These are phyloP conservation scores for Pithys albifrons DNA, from an alignment of 2,113 vertebrate genomes.

Conservation along the genomic window DNA sequence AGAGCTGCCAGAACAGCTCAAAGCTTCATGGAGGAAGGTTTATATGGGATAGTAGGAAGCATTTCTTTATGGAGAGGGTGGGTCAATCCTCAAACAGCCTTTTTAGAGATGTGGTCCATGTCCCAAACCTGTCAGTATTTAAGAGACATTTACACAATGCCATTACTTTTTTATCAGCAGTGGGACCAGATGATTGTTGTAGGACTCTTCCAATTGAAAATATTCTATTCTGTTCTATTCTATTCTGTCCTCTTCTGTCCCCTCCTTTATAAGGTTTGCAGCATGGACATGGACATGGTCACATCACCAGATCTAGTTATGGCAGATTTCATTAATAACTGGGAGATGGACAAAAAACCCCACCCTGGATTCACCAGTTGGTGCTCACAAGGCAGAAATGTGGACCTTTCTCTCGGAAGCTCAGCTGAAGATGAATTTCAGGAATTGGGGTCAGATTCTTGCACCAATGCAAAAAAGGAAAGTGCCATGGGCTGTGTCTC, in stretches of 20 bases:
- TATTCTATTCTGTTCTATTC: not conserved
- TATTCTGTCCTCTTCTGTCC: not conserved
- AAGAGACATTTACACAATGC: not conserved
- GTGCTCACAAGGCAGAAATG: not conserved
- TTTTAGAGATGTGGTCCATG: not conserved
- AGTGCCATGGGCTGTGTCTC: constrained; percentile 54
- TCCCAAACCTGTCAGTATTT: not conserved
- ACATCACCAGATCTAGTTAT: accelerated
- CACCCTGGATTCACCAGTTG: not conserved
- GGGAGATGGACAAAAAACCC: not conserved
- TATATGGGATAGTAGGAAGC: not conserved
- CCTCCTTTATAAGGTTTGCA: not conserved
- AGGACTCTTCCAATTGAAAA: not conserved
- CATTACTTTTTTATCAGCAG: not conserved
- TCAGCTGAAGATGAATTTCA: not conserved
- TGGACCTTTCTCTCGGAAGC: not conserved
- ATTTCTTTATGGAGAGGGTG: not conserved
- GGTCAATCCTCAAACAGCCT: not conserved
- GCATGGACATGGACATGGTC: accelerated
- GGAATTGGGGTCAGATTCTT: constrained; percentile 2
- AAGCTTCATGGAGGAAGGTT: not conserved
- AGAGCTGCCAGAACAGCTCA: not conserved
- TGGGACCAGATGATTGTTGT: not conserved
- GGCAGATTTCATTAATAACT: not conserved
- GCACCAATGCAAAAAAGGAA: not conserved